Evolutionary conservation across 2,888 invertebrate species (phyloP).

Genomic region (Nasonovia ribisnigri): DNA sequence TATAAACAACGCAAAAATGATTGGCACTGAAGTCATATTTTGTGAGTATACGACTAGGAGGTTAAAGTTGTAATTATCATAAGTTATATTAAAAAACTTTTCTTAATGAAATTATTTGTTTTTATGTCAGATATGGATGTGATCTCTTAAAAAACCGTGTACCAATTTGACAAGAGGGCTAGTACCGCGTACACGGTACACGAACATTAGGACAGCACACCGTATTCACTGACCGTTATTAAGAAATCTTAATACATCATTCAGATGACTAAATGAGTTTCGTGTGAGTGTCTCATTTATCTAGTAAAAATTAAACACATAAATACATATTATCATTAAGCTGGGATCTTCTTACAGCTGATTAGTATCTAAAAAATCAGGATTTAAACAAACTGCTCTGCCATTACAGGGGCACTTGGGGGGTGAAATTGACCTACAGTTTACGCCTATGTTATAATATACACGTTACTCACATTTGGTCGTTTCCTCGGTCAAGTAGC

Average conservation of each 20-base stretch:
- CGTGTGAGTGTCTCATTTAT: neutral
- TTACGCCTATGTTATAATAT: neutral
- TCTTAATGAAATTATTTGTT: neutral
- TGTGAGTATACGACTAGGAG: neutral
- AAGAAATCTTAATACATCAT: neutral
- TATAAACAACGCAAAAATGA: neutral
- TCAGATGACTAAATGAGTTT: neutral
- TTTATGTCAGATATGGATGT: neutral
- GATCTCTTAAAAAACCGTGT: neutral
- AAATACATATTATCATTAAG: neutral
- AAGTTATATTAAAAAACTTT: neutral
- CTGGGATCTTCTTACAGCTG: neutral
- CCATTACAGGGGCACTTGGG: neutral
- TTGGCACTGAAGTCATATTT: neutral
- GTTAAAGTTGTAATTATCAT: neutral
- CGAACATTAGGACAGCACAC: too few relatives aligned
- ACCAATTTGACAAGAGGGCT: neutral
- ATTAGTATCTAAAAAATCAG: neutral
- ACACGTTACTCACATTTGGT: constrained; percentile 13
- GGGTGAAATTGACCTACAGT: neutral
- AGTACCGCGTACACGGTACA: neutral
- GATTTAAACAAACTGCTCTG: neutral
- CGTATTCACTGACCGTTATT: neutral
- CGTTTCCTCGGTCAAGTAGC: constrained; percentile 66
- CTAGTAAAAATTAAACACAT: neutral